Base-by-base conservation (phyloP, 92 coral and sea anemone species). In the Muricea muricata region DNA sequence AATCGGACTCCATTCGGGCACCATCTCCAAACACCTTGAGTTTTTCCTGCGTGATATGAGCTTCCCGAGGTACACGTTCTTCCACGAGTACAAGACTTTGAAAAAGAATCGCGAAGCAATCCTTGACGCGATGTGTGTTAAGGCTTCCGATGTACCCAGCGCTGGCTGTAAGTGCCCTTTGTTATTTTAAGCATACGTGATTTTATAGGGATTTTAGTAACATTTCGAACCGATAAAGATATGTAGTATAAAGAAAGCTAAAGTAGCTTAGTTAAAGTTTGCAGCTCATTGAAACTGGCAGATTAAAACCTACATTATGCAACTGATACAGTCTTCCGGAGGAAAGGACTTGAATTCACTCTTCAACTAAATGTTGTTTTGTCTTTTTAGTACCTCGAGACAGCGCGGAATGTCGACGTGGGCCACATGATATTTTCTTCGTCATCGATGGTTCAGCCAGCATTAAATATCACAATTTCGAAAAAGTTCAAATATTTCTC, bases 381-480 rank as follows among this genome's bases (percentile, higher is more conserved):
- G 7, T 18, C 20, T 20, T 58, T 23, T 30, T 41, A 42, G 54
- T 9, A 39, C 56, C 52, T 8, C 56, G 15, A 1, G 52, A 37
- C 6, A 24, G 32, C n/a, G 45, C 26, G 7, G 23, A 52, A 15
- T 78, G 83, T 55, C 23, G 65, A 8, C 56, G 83, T 10, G 35
- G n/a, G 12, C 83, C 83, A 7, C 83, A 78, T 3, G 83, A 78
- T 26, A 78, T 78, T 4, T 78, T 57, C 71, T 78, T 78, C 20
- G 48, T 78, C 25, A 65, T 78, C 11, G 83, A 78, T 21, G 83
- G 83, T 1, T 78, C 83, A 9, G 71, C 70, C 1, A 78, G 83
- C 34, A 57, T 78, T 0, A 58, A 78, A 58, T 18, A 20, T 14
- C 6, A 6, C 28, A 78, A 78, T 56, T 78, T 78, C 31, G 33